Evolutionary conservation across 1,140 invertebrate species (phyloP).

Genomic region (Dendrolimus punctatus): DNA sequence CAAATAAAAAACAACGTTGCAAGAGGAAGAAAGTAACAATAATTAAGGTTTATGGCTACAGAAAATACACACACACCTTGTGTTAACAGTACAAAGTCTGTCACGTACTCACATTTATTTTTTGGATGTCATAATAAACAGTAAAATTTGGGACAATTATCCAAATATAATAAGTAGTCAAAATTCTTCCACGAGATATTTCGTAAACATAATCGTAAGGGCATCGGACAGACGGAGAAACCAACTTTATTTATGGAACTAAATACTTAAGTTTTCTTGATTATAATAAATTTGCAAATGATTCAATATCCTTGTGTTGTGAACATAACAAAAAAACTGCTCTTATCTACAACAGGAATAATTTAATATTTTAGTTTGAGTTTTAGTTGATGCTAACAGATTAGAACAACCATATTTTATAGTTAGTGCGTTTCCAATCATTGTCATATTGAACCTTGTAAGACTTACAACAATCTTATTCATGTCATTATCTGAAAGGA

Average conservation of each 20-base stretch:
- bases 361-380: too few species aligned
- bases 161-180: constrained; percentile 20
- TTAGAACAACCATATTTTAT: too few species aligned
- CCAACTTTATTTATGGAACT: constrained; percentile 8
- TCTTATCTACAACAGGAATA: too few species aligned
- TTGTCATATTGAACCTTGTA: too few species aligned
- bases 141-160: constrained; percentile 25
- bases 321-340: too few species aligned
- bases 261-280: neutral
- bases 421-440: too few species aligned
- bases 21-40: neutral
- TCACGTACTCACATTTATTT: constrained; percentile 9
- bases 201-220: constrained; percentile 52
- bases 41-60: constrained; percentile 5
- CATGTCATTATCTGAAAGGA: too few species aligned
- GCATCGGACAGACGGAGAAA: constrained; percentile 43
- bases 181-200: constrained; percentile 51
- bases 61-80: neutral
- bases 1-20: too few species aligned
- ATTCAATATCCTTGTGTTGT: too few species aligned
- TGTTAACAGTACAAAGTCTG: neutral
- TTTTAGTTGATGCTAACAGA: too few species aligned
- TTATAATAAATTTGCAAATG: too few species aligned
- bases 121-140: constrained; percentile 11
- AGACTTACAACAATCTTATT: too few species aligned